Evolutionary conservation across 64 coral and sea anemone species (phyloP), one percentile per base, ranked within the genome.

Genomic region (Montipora efflorescens): DNA sequence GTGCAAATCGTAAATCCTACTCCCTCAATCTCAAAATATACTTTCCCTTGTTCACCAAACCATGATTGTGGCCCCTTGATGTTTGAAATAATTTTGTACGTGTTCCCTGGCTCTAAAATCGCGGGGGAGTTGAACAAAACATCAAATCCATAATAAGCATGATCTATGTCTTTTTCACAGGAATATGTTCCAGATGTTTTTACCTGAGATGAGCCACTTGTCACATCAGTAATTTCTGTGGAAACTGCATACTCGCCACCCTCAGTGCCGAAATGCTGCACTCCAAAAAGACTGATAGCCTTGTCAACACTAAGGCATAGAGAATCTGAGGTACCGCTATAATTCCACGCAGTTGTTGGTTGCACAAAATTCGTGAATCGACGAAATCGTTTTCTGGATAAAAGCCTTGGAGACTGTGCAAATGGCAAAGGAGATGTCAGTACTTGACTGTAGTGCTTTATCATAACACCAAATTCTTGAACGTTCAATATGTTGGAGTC

Each of bases 351-450:
- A 23, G 23, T 23, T 23, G 23, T 0, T 23, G 23, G 23, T 23
- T 5, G 9, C 36, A 7, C 5, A 36, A 0, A 2, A 8, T 2
- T 0, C 44, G 0, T 0, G 70, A 85, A 85, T 21, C 82, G 45
- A 36, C 11, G 3, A 12, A 59, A 70, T 85, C 45, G 82, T 2
- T 21, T 7, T 5, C 23, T 0, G 23, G 23, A 23, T 23, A 0
- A 23, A 23, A 23, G 8, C 18, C 82, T 85, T 21, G 18, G 2
- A 8, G 82, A 18, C 9, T 85, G 43, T 71, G 50, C 8, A 22
- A 49, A 85, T 23, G 82, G 82, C 13, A 85, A 85, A 70, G 82
- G 64, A 4, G 64, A 50, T 10, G 62, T 71, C 48, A 86, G 47
- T 19, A 70, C 45, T 22, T 49, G 59, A 70, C 20, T 51, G n/a